Conservation (phyloP, 2,888 invertebrate genomes). For the Drosophila subquinaria region DNA sequence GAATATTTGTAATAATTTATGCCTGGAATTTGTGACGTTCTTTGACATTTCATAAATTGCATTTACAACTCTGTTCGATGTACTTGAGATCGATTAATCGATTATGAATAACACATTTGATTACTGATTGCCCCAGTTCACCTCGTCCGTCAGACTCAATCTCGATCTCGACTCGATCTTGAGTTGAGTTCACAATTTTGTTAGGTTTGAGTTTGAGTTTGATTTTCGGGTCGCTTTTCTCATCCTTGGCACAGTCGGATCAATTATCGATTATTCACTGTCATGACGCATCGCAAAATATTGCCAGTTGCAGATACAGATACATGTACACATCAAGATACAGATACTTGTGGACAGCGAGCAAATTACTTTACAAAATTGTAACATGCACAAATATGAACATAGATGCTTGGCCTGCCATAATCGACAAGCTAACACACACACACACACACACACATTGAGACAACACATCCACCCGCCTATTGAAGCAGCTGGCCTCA, state of each 20-base stretch:
- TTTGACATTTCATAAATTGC: constrained; percentile 4
- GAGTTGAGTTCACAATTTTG: constrained; percentile 8
- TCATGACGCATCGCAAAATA: constrained; percentile 61
- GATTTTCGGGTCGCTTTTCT: constrained; percentile 34
- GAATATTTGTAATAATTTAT: not conserved
- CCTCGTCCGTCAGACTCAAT: constrained; percentile 43
- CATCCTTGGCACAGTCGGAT: constrained; percentile 57
- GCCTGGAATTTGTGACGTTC: constrained; percentile 8
- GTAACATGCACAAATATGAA: constrained; percentile 73
- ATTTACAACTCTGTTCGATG: not conserved
- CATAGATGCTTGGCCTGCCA: constrained; percentile 62
- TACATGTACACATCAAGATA: not conserved
- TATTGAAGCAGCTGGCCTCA: constrained; percentile 45
- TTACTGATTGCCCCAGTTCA: constrained; percentile 31
- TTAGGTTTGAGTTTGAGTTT: not conserved
- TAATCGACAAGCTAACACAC: constrained; percentile 44
- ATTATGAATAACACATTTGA: constrained; percentile 30
- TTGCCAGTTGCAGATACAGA: constrained; percentile 10
- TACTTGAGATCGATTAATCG: constrained; percentile 32
- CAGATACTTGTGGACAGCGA: constrained; percentile 31
- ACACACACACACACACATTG: constrained; percentile 11
- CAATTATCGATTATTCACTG: constrained; percentile 55
- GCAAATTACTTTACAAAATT: constrained; percentile 67
- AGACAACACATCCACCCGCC: constrained; percentile 47
- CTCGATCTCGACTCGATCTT: constrained; percentile 29